Conservation (phyloP, 2,797 vertebrate species). For the Chrosomus eos region DNA sequence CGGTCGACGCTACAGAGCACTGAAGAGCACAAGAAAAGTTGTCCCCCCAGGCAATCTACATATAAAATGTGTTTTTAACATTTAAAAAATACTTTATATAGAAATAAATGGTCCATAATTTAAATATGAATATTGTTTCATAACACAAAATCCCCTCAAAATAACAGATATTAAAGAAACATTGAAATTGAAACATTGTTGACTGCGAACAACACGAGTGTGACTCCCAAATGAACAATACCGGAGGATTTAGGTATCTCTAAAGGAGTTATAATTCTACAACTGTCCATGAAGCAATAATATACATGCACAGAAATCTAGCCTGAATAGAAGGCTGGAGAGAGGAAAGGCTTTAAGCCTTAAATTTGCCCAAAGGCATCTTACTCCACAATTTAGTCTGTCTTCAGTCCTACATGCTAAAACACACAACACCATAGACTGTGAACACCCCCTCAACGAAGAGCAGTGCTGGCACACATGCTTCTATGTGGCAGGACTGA, state of each 20-base stretch:
- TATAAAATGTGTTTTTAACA: background rate
- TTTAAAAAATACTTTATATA: background rate
- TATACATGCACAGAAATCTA: background rate
- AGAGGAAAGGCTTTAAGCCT: background rate
- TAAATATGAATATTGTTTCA: background rate
- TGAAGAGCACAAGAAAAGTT: too few species aligned
- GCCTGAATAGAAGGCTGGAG: slow-evolving; percentile 4
- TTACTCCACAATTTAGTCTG: background rate
- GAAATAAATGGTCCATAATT: background rate
- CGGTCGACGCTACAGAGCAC: too few species aligned
- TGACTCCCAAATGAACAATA: background rate
- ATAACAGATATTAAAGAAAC: background rate
- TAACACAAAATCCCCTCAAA: background rate
- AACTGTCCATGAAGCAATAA: slow-evolving; percentile 3
- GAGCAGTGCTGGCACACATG: background rate
- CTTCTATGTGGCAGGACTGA: background rate
- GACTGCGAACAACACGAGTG: background rate
- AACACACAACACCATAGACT: background rate
- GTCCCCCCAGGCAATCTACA: too few species aligned
- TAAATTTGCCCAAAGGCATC: slow-evolving; percentile 18
- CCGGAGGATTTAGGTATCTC: background rate
- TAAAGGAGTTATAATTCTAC: background rate
- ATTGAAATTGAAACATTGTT: background rate
- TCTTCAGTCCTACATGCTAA: background rate
- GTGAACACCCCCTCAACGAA: slow-evolving; percentile 5